Evolutionary conservation across 2,113 vertebrate genomes (phyloP), one percentile per base, ranked within the genome.

Genomic region (Coptodon bakossiorum): DNA sequence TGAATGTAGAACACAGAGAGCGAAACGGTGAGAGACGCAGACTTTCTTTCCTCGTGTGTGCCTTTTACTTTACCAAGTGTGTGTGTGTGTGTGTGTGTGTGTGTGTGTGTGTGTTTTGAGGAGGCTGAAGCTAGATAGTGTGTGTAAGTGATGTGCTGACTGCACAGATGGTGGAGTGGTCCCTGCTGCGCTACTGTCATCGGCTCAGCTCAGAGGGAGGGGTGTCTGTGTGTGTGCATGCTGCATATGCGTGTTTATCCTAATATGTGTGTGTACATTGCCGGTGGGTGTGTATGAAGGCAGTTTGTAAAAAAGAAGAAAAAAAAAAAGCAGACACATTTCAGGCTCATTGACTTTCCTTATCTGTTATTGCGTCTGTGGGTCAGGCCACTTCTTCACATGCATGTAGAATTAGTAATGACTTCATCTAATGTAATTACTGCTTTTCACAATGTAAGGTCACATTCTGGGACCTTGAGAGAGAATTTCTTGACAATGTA

Each of bases 91-190:
- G 83, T 89, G 57, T 91, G 73, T 92, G 38, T 40, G 14, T 50
- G 16, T 17, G 16, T 52, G 8, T 80, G 29, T 73, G 85, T 89
- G 63, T 87, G 82, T 82, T 27, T 73, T 84, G 82, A 57, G 73
- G 59, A 80, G 71, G 29, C 76, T 57, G 85, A 63, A 85, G 57
- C 84, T 43, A 66, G 61, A 66, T 57, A 80, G 86, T 85, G 91
- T 93, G 89, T 92, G 78, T 92, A 90, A 95, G 92, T 86, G 95
- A 95, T 95, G 94, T 93, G 87, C 90, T 91, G 93, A 94, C 93
- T 94, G 95, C 96, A 95, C 96, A 97, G 96, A 96, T 96, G 96
- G 95, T 92, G 90, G 88, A 95, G 91, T 89, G 84, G 94, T 95
- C 91, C 96, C 95, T 93, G 94, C 95, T 95, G 96, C 54, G 95